phyloP scores from a whole-genome alignment of 1,140 invertebrate species.

The Drosophila eugracilis region DNA sequence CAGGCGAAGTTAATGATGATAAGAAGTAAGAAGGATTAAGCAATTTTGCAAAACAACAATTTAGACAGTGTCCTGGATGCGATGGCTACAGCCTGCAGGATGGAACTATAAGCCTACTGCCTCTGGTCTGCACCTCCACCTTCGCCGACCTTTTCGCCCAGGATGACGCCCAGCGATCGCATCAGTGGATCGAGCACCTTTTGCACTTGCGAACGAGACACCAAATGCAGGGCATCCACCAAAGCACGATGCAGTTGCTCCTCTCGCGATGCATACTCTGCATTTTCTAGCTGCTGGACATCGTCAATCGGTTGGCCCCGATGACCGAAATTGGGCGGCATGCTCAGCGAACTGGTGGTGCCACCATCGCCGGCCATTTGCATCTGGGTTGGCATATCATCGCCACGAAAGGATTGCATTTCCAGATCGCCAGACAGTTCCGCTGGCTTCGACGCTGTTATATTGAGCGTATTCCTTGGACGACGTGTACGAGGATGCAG shows the following conservation, averaged over 20 bases:
- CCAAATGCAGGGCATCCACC: slow-evolving; percentile 63
- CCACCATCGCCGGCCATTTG: not conserved
- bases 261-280: slow-evolving; percentile 12
- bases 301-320: not conserved
- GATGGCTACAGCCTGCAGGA: too few species aligned
- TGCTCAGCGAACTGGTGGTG: not conserved
- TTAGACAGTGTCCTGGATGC: not conserved
- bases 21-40: not conserved
- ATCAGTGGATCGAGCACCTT: slow-evolving; percentile 69
- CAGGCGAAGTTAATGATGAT: too few species aligned
- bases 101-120: not conserved
- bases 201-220: slow-evolving; percentile 68
- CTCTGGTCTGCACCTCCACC: not conserved
- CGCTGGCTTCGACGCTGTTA: not conserved
- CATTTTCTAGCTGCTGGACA: not conserved
- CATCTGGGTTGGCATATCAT: slow-evolving; percentile 20
- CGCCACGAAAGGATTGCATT: not conserved
- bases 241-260: slow-evolving; percentile 25
- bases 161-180: slow-evolving; percentile 49
- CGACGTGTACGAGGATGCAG: not conserved
- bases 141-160: slow-evolving; percentile 31
- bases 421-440: not conserved
- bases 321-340: not conserved
- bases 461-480: not conserved
- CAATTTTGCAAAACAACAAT: not conserved